These are phyloP conservation scores for Dermatemys mawii DNA, from an alignment of 2,113 vertebrate genomes.

Conservation along the genomic window DNA sequence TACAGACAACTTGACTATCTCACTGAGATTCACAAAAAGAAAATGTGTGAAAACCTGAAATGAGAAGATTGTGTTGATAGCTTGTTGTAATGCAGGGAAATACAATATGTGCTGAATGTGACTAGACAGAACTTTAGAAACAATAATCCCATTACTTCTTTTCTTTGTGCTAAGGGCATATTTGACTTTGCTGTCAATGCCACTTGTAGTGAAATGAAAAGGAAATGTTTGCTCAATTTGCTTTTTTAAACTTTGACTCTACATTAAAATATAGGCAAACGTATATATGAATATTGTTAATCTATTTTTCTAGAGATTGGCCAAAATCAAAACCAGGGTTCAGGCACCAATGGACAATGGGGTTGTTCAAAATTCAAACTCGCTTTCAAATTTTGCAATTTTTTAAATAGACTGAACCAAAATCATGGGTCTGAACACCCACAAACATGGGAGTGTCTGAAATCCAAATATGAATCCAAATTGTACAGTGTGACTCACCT, in stretches of 20 bases:
- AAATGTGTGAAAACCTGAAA: slow-evolving; percentile 53
- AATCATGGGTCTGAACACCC: neutral
- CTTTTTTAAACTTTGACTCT: slow-evolving; percentile 7
- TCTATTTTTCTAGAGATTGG: neutral
- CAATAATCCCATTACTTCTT: slow-evolving; percentile 9
- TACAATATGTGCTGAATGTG: slow-evolving; percentile 46
- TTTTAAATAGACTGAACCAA: neutral
- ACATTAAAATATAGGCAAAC: neutral
- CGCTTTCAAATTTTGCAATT: slow-evolving; percentile 4
- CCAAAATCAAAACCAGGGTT: neutral
- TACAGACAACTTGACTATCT: slow-evolving; percentile 51
- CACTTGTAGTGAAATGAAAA: slow-evolving; percentile 16
- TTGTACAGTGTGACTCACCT: neutral
- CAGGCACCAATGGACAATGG: neutral
- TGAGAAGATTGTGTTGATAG: slow-evolving; percentile 48
- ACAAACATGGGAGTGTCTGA: neutral
- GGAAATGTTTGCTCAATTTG: neutral
- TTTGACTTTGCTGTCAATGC: slow-evolving; percentile 52
- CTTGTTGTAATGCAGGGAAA: slow-evolving; percentile 41
- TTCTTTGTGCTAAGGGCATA: slow-evolving; percentile 36
- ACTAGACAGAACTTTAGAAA: slow-evolving; percentile 50
- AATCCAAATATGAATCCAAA: neutral
- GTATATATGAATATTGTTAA: neutral
- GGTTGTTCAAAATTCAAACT: neutral
- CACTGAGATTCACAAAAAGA: slow-evolving; percentile 45